Evolutionary conservation across 2,113 vertebrate species (phyloP).

Genomic region (Cyprinodon tularosa): DNA sequence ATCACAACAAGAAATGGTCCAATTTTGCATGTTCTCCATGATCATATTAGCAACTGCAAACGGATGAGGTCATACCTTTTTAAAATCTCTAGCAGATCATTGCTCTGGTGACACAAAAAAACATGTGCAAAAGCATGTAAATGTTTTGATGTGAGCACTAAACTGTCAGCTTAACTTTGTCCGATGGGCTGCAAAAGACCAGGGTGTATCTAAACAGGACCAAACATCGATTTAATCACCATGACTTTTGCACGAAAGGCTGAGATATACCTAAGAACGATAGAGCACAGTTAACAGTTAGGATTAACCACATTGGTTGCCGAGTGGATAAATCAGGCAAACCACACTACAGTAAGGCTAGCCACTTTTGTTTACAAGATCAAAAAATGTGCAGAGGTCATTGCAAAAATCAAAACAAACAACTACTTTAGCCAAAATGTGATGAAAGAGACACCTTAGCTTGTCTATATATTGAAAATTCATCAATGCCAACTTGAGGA

Average conservation of each 20-base stretch:
- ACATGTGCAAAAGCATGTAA: slow-evolving; percentile 14
- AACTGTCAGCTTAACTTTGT: not conserved
- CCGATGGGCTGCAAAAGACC: slow-evolving; percentile 8
- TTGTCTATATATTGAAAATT: too few species aligned
- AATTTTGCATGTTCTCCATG: not conserved
- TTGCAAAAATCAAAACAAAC: not conserved
- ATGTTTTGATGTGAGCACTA: slow-evolving; percentile 4
- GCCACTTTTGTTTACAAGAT: not conserved
- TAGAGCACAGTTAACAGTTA: slow-evolving; percentile 28
- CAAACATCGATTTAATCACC: slow-evolving; percentile 42
- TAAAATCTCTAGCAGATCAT: slow-evolving; percentile 15
- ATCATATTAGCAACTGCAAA: slow-evolving; percentile 5
- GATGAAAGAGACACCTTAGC: not conserved
- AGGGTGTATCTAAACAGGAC: slow-evolving; percentile 40
- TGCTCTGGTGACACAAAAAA: slow-evolving; percentile 11
- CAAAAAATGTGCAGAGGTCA: not conserved
- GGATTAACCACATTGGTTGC: slow-evolving; percentile 31
- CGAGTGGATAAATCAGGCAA: slow-evolving; percentile 1
- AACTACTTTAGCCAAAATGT: not conserved
- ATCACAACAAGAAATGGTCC: slow-evolving; percentile 3
- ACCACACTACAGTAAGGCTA: not conserved
- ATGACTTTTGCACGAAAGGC: slow-evolving; percentile 29
- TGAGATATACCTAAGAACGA: slow-evolving; percentile 21
- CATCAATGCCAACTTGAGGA: too few species aligned
- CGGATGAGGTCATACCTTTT: slow-evolving; percentile 21